These are phyloP conservation scores for Erythrocercus mccallii DNA, from an alignment of 2,113 vertebrate genomes.

Conservation along the genomic window DNA sequence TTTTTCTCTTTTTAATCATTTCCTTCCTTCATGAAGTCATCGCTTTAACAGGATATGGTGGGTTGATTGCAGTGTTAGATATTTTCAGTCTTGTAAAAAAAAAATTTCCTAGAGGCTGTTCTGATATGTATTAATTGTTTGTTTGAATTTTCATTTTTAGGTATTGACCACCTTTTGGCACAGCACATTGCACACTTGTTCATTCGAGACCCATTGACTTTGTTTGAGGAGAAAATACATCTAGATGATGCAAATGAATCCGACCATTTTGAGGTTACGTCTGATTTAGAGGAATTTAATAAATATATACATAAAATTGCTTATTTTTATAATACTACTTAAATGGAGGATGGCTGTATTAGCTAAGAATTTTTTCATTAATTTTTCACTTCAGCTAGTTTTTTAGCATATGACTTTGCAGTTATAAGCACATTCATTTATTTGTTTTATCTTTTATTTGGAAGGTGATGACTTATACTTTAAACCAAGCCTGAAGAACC, in stretches of 20 bases:
- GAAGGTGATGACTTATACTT: neutral
- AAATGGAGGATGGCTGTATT: neutral
- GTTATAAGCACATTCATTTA: neutral
- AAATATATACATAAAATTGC: neutral
- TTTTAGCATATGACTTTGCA: neutral
- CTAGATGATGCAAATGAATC: conserved; percentile 97
- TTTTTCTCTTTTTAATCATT: neutral
- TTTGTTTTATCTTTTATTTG: neutral
- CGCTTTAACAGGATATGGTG: conserved; percentile 29
- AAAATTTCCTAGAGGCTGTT: neutral
- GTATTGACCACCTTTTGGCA: conserved; percentile 94
- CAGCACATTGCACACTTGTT: conserved; percentile 98
- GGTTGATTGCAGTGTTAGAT: conserved; percentile 24
- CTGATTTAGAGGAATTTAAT: neutral
- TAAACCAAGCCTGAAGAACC: neutral
- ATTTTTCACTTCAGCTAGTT: neutral
- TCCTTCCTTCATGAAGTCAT: conserved; percentile 10
- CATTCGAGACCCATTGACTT: conserved; percentile 92
- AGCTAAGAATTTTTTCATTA: neutral
- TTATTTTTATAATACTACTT: neutral
- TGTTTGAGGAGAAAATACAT: conserved; percentile 94
- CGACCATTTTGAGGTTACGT: conserved; percentile 93
- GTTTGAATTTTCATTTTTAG: conserved; percentile 71
- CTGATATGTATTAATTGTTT: neutral
- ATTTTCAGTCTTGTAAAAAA: neutral